Conservation (phyloP, 1,140 invertebrate species). For the Listronotus bonariensis region DNA sequence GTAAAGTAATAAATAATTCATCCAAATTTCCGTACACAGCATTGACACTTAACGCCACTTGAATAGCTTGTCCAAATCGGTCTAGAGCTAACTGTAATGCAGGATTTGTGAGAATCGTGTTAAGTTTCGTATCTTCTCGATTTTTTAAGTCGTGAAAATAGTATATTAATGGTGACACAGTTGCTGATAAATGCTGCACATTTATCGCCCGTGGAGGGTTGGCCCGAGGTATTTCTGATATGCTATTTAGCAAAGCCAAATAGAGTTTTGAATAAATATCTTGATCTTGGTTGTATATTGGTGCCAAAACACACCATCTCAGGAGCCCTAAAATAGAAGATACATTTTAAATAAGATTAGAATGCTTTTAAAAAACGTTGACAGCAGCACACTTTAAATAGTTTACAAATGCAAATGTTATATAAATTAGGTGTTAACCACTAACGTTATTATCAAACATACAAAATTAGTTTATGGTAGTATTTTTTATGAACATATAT, state of each 20-base stretch:
- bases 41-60: conserved; percentile 72
- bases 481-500: too few species aligned
- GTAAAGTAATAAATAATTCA: conserved; percentile 61
- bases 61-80: conserved; percentile 75
- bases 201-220: conserved; percentile 62
- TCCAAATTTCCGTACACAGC: conserved; percentile 77
- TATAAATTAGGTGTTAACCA: too few species aligned
- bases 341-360: not conserved
- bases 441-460: too few species aligned
- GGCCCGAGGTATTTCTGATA: conserved; percentile 60
- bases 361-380: not conserved
- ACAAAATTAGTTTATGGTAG: too few species aligned
- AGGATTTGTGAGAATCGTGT: conserved; percentile 42
- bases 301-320: conserved; percentile 70
- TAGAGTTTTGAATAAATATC: conserved; percentile 67
- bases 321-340: conserved; percentile 60
- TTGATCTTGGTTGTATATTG: conserved; percentile 59
- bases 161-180: conserved; percentile 50
- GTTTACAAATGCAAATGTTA: too few species aligned
- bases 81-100: conserved; percentile 65
- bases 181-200: conserved; percentile 61
- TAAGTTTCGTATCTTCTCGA: conserved; percentile 49
- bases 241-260: conserved; percentile 66
- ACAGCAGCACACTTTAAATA: too few species aligned
- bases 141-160: conserved; percentile 57